Conservation (phyloP, 2,113 vertebrate genomes). For the Epinephelus cyanopodus region DNA sequence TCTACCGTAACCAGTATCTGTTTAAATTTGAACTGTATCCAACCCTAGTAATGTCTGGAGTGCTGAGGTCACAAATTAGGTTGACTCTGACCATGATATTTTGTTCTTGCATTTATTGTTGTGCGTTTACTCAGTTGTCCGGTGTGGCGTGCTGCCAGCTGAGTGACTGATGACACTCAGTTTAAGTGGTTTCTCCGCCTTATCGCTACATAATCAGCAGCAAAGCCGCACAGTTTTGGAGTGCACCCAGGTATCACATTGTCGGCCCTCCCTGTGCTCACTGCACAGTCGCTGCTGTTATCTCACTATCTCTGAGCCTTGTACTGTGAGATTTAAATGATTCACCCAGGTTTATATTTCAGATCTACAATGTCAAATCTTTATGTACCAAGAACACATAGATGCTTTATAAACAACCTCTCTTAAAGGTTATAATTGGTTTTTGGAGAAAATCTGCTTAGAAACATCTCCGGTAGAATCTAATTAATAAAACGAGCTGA, state of each 20-base stretch:
- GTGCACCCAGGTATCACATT: neutral
- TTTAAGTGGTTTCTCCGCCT: conserved; percentile 1
- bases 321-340: neutral
- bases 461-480: neutral
- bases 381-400: neutral
- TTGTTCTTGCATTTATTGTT: neutral
- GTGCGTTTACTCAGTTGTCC: neutral
- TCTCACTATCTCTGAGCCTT: neutral
- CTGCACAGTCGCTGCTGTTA: neutral
- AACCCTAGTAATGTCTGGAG: neutral
- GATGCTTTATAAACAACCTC: neutral
- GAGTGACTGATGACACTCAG: neutral
- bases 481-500: neutral
- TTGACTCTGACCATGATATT: neutral
- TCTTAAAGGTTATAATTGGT: neutral
- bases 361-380: too few species aligned
- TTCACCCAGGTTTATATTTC: neutral
- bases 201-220: conserved; percentile 8
- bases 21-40: too few species aligned
- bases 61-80: neutral
- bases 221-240: neutral
- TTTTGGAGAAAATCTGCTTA: neutral
- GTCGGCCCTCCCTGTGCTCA: neutral
- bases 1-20: too few species aligned
- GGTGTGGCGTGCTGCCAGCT: neutral